phyloP scores from a whole-genome alignment of 2,113 vertebrate species.

The Leptosomus discolor region DNA sequence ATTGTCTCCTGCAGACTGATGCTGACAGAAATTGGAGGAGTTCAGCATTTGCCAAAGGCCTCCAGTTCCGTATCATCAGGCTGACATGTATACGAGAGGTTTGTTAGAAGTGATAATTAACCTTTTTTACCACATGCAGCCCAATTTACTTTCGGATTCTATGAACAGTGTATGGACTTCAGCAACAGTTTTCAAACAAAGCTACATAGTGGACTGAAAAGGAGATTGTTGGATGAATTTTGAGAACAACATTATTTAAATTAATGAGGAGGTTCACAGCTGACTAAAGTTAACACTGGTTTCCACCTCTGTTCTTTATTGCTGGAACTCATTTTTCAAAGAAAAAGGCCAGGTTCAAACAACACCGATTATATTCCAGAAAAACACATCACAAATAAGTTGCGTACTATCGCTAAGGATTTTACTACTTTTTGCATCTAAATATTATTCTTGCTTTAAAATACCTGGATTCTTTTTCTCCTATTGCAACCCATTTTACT shows the following conservation, averaged over 20 bases:
- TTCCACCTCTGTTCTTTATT: not conserved
- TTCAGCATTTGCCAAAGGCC: not conserved
- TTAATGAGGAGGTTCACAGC: not conserved
- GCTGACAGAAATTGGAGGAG: not conserved
- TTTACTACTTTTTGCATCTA: not conserved
- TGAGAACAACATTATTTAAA: not conserved
- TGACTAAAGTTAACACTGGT: not conserved
- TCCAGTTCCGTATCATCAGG: not conserved
- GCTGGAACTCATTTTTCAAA: not conserved
- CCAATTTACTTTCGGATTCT: not conserved
- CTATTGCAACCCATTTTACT: not conserved
- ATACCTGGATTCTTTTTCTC: not conserved
- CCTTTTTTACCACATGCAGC: not conserved
- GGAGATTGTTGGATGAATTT: not conserved
- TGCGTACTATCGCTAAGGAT: not conserved
- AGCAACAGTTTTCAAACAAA: not conserved
- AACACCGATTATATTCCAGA: not conserved
- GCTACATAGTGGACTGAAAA: not conserved
- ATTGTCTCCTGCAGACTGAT: not conserved
- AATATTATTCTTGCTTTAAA: not conserved
- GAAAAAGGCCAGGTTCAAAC: not conserved
- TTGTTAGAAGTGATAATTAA: not conserved
- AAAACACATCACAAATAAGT: not conserved
- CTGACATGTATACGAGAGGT: not conserved
- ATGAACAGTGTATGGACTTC: not conserved